Evolutionary conservation across 2,888 invertebrate species (phyloP), one percentile per base, ranked within the genome.

Genomic region (Patella pellucida): DNA sequence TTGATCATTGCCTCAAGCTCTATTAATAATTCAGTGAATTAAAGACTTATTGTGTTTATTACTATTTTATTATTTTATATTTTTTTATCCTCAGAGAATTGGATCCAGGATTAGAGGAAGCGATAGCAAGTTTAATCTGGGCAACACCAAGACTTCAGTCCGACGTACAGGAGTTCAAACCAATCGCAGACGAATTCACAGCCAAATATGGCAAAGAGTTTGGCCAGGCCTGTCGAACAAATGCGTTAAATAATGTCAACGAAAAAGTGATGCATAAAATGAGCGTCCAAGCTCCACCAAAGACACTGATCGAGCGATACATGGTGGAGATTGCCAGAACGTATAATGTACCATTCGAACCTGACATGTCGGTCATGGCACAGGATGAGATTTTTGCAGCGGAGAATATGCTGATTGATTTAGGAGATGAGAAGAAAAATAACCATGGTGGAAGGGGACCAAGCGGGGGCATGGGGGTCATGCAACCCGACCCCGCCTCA

Each of bases 51-150:
- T 56, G 19, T 19, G 27, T 19, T 19, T 52, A n/a, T 16, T 67
- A 16, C 16, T 71, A n/a, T n/a, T 9, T 62, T 12, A 16, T 15
- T 67, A 23, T 16, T 52, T 56, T 23, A 73, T 54, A 15, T 77
- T 75, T 72, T 76, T 86, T 86, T 41, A 41, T 41, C 41, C 41
- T 15, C 79, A 94, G 94, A 88, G 93, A 93, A 73, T 85, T 99
- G 15, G 99, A 99, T 88, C 97, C 97, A 82, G 98, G 99, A 0
- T 93, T 99, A 16, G 95, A 97, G 3, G 99, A 99, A 92, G 95
- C 99, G 1, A 96, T 99, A 77, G 96, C 97, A 1, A 97, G 95
- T 85, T 92, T 98, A n/a, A 94, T 99, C 79, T 99, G 99, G 99
- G 97, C 96, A 1, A 95, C 98, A 15, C 98, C 99, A 0, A 93